Conservation (phyloP, 1,140 invertebrate genomes). For the Arion vulgaris region DNA sequence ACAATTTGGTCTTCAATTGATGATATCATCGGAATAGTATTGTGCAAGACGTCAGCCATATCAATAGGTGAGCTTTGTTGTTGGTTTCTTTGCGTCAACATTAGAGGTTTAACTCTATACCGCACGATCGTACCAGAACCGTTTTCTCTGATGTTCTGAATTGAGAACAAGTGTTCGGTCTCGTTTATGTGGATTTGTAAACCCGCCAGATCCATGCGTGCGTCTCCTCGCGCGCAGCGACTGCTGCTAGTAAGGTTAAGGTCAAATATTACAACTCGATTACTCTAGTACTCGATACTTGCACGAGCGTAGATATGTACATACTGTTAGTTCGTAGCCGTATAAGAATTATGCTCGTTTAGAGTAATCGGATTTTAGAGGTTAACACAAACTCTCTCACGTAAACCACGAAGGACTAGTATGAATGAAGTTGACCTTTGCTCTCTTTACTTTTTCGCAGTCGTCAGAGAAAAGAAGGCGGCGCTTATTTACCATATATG, state of each 20-base stretch:
- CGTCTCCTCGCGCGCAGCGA: neutral
- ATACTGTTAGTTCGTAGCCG: no score
- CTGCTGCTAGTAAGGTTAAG: neutral
- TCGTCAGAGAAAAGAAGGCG: neutral
- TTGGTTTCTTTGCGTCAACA: no score
- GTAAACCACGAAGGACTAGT: neutral
- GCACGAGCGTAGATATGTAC: neutral
- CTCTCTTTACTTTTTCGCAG: neutral
- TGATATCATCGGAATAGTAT: neutral
- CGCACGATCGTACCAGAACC: no score
- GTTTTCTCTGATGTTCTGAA: no score
- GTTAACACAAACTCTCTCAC: neutral
- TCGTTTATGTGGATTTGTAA: neutral
- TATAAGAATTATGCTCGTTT: no score
- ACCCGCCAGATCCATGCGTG: neutral
- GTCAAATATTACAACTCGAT: neutral
- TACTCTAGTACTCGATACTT: neutral
- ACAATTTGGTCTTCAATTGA: slow-evolving; percentile 27
- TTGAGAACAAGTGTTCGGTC: neutral
- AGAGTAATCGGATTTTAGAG: neutral
- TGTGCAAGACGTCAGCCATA: slow-evolving; percentile 17
- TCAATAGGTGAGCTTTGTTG: neutral
- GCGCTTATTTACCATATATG: neutral
- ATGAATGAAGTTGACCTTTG: slow-evolving; percentile 14
- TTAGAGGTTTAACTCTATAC: no score